Conservation (phyloP, 2,797 vertebrate genomes). For the Danio albolineatus region DNA sequence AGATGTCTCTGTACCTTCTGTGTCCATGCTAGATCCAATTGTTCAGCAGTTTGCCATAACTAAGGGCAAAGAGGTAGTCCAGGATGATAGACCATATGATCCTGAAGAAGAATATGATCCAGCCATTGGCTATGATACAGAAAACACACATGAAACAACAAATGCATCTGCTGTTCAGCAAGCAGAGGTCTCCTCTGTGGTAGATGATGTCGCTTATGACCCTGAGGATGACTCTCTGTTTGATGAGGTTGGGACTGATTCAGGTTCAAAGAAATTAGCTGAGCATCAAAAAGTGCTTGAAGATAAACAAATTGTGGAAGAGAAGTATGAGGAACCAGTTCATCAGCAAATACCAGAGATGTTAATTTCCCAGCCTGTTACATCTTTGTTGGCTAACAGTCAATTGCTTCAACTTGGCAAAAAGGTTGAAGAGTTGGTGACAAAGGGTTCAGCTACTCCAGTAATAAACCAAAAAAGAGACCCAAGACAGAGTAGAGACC, state of each 20-base stretch:
- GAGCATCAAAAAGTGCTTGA: constrained; percentile 90
- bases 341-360: constrained; percentile 81
- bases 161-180: constrained; percentile 69
- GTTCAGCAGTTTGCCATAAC: constrained; percentile 90
- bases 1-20: constrained; percentile 71
- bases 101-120: constrained; percentile 97
- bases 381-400: constrained; percentile 78
- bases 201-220: constrained; percentile 95
- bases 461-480: constrained; percentile 84
- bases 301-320: constrained; percentile 88
- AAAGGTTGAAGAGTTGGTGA: constrained; percentile 79
- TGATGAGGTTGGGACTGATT: constrained; percentile 88
- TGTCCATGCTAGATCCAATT: constrained; percentile 88
- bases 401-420: constrained; percentile 88
- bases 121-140: constrained; percentile 78
- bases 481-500: constrained; percentile 89
- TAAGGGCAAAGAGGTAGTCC: constrained; percentile 84
- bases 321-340: constrained; percentile 83
- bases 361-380: constrained; percentile 84
- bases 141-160: constrained; percentile 69
- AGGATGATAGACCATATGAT: constrained; percentile 95
- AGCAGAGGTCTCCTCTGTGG: constrained; percentile 66
- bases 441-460: constrained; percentile 73
- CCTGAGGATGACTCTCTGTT: constrained; percentile 97
- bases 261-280: constrained; percentile 72